Base-by-base conservation (phyloP, 92 coral and sea anemone species). In the Pocillopora meandrina region DNA sequence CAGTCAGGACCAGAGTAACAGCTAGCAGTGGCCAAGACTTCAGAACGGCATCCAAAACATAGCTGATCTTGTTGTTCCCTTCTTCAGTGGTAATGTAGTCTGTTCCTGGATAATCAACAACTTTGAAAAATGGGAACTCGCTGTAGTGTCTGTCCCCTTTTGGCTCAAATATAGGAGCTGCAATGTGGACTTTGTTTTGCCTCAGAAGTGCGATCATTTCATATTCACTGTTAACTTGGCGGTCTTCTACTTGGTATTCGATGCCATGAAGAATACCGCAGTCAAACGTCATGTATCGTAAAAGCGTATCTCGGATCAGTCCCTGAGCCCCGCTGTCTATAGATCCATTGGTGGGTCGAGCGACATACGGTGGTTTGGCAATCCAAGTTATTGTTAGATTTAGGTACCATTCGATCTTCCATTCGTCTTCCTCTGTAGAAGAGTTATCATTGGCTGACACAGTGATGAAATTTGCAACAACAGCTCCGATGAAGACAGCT, bases 21-120 rank as follows among this genome's bases (percentile, higher is more conserved):
- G 76, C 80, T 35, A 87, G 12, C 74, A 87, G 7, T 65, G 90
- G 86, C 90, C 90, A 87, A 8, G 90, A 60, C 69, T 61, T 86
- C 12, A 79, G n/a, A 10, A 86, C 85, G 1, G 89, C 57, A 10
- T 77, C 78, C 23, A 86, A 35, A 2, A 86, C 85, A 20, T 63
- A 65, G 36, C 12, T 79, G 12, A 72, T 47, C 17, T 56, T 13
- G 12, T 52, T 69, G 2, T 17, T 75, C 8, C 66, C 65, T 0
- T 36, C 74, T 1, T 55, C 76, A 18, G 56, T 31, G 9, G 73
- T 70, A 2, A 86, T 65, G 47, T 47, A 80, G 12, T 79, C 86
- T 1, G 85, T 59, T 2, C 89, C 89, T 14, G 85, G 89, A 56
- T 86, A 86, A 64, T 86, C 60, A 58, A 9, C 68, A 23, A 86